A percentile compares a stretch with the other conserved stretches of the same genome.
phyloP scores from a whole-genome alignment of 2,113 vertebrate species.

The Tetrao urogallus region DNA sequence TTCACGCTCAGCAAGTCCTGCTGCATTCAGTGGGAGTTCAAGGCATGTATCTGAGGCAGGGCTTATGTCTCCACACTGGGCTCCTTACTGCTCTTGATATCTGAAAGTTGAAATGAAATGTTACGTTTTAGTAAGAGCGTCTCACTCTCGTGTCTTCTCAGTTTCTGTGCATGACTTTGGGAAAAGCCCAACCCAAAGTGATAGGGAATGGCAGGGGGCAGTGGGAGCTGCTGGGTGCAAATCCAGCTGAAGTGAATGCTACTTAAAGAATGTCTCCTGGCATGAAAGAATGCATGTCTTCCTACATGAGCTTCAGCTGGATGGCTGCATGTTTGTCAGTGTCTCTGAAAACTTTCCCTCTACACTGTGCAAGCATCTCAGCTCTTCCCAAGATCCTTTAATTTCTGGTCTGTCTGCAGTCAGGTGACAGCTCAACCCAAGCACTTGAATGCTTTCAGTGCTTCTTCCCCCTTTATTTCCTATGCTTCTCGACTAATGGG shows the following conservation, averaged over 20 bases:
- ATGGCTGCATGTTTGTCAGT: neutral
- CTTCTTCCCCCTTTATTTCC: neutral
- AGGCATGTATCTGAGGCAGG: neutral
- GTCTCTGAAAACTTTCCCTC: neutral
- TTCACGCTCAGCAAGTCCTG: neutral
- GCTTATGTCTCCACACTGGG: neutral
- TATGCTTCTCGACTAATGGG: neutral
- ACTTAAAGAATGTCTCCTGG: neutral
- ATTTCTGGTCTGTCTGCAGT: neutral
- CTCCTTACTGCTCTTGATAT: accelerated
- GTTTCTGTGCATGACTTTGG: neutral
- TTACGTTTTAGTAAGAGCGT: neutral
- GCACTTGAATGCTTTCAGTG: neutral
- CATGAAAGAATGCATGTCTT: accelerated
- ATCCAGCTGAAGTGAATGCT: neutral
- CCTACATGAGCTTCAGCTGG: neutral
- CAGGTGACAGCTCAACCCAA: neutral
- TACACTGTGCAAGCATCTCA: accelerated
- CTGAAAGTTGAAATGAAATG: neutral
- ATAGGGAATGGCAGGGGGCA: accelerated
- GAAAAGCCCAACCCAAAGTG: neutral
- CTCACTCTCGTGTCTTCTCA: neutral
- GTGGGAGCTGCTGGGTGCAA: no score
- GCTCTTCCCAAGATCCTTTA: neutral
- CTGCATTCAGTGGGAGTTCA: neutral